These are phyloP conservation scores for Xyrichtys novacula DNA, from an alignment of 2,797 vertebrate species.

Conservation along the genomic window DNA sequence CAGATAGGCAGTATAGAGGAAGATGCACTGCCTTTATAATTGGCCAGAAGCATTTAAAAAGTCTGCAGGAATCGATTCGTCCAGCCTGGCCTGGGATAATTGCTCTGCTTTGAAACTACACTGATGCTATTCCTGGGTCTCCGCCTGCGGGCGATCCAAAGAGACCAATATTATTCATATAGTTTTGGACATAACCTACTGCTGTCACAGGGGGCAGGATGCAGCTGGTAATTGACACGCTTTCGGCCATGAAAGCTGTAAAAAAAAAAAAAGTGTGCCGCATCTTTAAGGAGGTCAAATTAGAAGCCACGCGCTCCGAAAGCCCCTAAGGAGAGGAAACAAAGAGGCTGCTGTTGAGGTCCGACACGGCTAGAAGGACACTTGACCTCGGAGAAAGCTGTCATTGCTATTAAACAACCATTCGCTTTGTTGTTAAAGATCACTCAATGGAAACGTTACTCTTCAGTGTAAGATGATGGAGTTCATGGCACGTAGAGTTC, in stretches of 20 bases:
- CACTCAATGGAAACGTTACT: conserved; percentile 32
- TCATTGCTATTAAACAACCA: conserved; percentile 51
- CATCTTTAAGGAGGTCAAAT: conserved; percentile 59
- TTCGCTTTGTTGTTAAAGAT: conserved; percentile 37
- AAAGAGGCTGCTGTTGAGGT: conserved; percentile 63
- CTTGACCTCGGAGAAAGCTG: conserved; percentile 63
- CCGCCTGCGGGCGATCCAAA: conserved; percentile 46
- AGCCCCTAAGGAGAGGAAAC: conserved; percentile 45
- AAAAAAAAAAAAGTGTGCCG: conserved; percentile 29
- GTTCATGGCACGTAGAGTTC: conserved; percentile 26
- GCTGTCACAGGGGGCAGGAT: conserved; percentile 36
- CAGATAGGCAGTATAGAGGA: conserved; percentile 41
- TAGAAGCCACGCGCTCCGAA: conserved; percentile 54
- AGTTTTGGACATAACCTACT: conserved; percentile 36
- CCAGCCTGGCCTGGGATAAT: conserved; percentile 73
- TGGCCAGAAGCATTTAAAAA: conserved; percentile 77
- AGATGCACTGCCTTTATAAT: conserved; percentile 67
- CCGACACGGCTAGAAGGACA: conserved; percentile 52
- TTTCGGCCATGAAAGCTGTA: conserved; percentile 38
- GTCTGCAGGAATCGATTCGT: conserved; percentile 78
- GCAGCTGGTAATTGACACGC: conserved; percentile 53
- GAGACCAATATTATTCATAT: conserved; percentile 58
- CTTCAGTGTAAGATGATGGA: conserved; percentile 22
- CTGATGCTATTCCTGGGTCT: conserved; percentile 59
- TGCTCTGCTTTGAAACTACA: conserved; percentile 76